These are phyloP conservation scores for Serrognathus titanus DNA, from an alignment of 2,888 invertebrate genomes.

Conservation along the genomic window DNA sequence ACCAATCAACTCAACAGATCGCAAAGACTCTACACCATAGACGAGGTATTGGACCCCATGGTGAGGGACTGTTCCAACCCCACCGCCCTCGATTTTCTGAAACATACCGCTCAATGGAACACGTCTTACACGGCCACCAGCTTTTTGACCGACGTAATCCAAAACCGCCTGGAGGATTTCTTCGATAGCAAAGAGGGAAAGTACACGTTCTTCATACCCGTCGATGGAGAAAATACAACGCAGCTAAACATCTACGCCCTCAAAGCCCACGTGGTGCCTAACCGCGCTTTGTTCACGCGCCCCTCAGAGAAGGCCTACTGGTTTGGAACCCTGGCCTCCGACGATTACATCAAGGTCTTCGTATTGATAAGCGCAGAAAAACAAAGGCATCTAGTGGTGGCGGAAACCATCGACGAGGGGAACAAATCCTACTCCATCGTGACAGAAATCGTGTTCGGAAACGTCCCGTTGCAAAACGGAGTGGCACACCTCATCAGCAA, in stretches of 20 bases:
- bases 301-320: slow-evolving; percentile 69
- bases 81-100: slow-evolving; percentile 72
- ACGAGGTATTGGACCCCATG: slow-evolving; percentile 78
- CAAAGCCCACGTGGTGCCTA: slow-evolving; percentile 82
- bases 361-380: slow-evolving; percentile 32
- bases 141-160: slow-evolving; percentile 34
- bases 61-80: slow-evolving; percentile 60
- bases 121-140: slow-evolving; percentile 17
- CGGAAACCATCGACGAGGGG: slow-evolving; percentile 71
- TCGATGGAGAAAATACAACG: slow-evolving; percentile 56
- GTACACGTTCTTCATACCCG: slow-evolving; percentile 84
- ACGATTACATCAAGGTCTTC: slow-evolving; percentile 76
- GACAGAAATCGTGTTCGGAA: slow-evolving; percentile 78
- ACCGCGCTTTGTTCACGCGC: slow-evolving; percentile 79
- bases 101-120: slow-evolving; percentile 51
- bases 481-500: slow-evolving; percentile 88
- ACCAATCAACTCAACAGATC: slow-evolving; percentile 26
- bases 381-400: slow-evolving; percentile 69
- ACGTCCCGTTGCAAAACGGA: slow-evolving; percentile 87
- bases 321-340: slow-evolving; percentile 74
- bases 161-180: slow-evolving; percentile 65
- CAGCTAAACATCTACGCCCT: slow-evolving; percentile 78
- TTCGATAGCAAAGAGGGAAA: slow-evolving; percentile 66
- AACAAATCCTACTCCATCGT: slow-evolving; percentile 76
- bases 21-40: slow-evolving; percentile 74